These are phyloP conservation scores for Triplophysa bombifrons DNA, from an alignment of 2,797 vertebrate species.

Conservation along the genomic window DNA sequence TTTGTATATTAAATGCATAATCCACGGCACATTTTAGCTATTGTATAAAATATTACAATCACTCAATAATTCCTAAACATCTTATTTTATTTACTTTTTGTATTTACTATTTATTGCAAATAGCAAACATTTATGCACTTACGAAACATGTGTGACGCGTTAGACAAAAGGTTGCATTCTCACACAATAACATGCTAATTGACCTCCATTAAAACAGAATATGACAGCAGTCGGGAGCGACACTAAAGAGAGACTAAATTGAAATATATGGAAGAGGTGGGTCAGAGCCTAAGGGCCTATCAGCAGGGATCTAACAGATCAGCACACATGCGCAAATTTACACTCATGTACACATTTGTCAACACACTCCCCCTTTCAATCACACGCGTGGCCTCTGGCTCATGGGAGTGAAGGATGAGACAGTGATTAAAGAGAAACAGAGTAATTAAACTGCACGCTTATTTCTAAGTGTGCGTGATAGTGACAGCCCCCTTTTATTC, in stretches of 20 bases:
- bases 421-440: conserved; percentile 45
- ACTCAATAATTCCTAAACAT: no score
- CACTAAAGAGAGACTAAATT: conserved; percentile 52
- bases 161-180: conserved; percentile 14
- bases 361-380: conserved; percentile 27
- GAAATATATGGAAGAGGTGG: conserved; percentile 54
- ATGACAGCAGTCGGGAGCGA: conserved; percentile 38
- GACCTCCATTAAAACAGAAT: conserved; percentile 29
- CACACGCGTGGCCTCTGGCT: conserved; percentile 15
- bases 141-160: not conserved
- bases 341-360: conserved; percentile 16
- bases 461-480: conserved; percentile 42
- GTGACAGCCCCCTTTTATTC: conserved; percentile 27
- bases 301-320: conserved; percentile 47
- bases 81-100: no score
- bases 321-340: conserved; percentile 49
- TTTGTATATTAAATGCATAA: not conserved
- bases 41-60: not conserved
- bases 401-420: conserved; percentile 32
- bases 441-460: conserved; percentile 51
- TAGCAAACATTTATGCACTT: no score
- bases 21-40: not conserved
- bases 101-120: no score
- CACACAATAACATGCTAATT: conserved; percentile 47
- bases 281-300: conserved; percentile 53